Evolutionary conservation across 2,797 vertebrate species (phyloP).

Genomic region (Myiothlypis chrysogaster): DNA sequence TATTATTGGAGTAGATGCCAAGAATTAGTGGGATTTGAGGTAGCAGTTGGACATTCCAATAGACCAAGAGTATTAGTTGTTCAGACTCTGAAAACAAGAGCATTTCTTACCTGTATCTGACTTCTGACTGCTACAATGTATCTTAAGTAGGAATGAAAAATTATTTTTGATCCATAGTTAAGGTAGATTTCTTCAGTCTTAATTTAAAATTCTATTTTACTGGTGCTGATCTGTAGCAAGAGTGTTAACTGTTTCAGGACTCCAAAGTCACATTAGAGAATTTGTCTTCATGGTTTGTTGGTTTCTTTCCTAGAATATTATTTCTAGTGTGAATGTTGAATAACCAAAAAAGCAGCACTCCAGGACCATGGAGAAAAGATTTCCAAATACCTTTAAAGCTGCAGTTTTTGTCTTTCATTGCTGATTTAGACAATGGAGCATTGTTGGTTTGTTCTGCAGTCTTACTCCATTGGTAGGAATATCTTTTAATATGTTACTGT

Average conservation of each 20-base stretch:
- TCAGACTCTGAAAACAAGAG: neutral
- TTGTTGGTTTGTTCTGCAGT: neutral
- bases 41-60: neutral
- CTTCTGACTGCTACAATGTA: neutral
- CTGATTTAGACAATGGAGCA: neutral
- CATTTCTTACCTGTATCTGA: neutral
- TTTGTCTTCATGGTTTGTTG: neutral
- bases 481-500: neutral
- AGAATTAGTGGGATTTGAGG: neutral
- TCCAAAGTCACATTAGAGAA: neutral
- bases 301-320: neutral
- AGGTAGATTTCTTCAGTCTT: neutral
- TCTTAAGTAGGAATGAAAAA: neutral
- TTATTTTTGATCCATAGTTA: neutral
- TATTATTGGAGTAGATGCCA: neutral
- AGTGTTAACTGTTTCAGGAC: neutral
- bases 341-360: neutral
- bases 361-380: neutral
- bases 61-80: neutral
- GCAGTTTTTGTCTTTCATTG: neutral
- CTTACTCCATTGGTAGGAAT: neutral
- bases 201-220: neutral
- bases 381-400: neutral
- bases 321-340: neutral
- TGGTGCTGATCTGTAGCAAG: neutral